Evolutionary conservation across 2,888 invertebrate species (phyloP).

Genomic region (Protonemura montana): DNA sequence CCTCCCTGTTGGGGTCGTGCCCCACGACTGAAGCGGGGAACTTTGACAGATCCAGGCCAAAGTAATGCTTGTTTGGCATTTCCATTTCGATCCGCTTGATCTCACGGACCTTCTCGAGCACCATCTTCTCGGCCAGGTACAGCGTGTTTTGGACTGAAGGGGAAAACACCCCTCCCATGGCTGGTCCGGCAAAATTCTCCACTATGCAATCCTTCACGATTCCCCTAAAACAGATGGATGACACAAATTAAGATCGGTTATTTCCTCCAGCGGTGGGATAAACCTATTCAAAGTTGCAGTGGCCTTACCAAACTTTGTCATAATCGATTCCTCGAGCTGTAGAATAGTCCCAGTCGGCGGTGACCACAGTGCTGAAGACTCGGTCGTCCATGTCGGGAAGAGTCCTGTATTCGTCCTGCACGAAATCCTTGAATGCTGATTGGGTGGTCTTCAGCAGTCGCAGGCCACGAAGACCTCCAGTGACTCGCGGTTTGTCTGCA

Average conservation of each 20-base stretch:
- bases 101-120: slow-evolving; percentile 71
- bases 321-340: slow-evolving; percentile 71
- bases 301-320: slow-evolving; percentile 69
- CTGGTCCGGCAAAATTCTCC: slow-evolving; percentile 78
- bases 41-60: slow-evolving; percentile 76
- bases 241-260: not conserved
- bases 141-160: slow-evolving; percentile 83
- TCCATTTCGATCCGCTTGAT: slow-evolving; percentile 75
- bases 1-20: slow-evolving; percentile 71
- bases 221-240: slow-evolving; percentile 54
- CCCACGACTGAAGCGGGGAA: slow-evolving; percentile 72
- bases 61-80: slow-evolving; percentile 85
- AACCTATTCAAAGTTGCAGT: too few relatives aligned
- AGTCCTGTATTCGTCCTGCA: slow-evolving; percentile 79
- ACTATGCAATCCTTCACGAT: slow-evolving; percentile 75
- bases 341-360: slow-evolving; percentile 78
- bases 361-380: slow-evolving; percentile 79
- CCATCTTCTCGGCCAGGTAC: slow-evolving; percentile 73
- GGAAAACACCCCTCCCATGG: slow-evolving; percentile 74
- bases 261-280: too few relatives aligned
- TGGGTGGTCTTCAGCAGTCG: slow-evolving; percentile 82
- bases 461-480: slow-evolving; percentile 74
- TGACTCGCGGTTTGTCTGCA: slow-evolving; percentile 66
- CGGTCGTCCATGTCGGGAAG: slow-evolving; percentile 78
- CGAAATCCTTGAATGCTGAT: slow-evolving; percentile 81